These are phyloP conservation scores for Dendropsophus ebraccatus DNA, from an alignment of 2,113 vertebrate species.

Conservation along the genomic window DNA sequence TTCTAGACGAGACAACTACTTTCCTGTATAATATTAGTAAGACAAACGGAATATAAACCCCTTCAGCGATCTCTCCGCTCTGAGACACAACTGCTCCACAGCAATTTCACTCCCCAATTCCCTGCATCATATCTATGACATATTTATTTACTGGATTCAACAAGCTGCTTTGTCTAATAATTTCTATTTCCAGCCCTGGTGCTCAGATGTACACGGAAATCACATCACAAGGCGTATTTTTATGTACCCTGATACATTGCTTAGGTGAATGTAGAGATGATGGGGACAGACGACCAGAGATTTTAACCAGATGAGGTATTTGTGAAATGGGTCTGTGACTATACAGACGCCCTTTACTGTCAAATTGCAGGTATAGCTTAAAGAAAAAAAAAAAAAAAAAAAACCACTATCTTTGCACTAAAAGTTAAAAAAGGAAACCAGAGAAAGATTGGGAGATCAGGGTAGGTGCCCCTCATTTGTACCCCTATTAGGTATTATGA, in stretches of 20 bases:
- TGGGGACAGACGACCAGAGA: not conserved
- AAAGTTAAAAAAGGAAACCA: too few species aligned
- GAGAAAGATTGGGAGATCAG: too few species aligned
- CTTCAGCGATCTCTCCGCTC: not conserved
- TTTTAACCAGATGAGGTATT: not conserved
- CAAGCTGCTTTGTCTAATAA: not conserved
- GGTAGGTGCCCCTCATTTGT: too few species aligned
- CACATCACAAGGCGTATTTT: not conserved
- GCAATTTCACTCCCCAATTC: conserved; percentile 35
- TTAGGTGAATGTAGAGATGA: not conserved
- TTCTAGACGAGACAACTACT: not conserved
- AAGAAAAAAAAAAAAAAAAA: too few species aligned
- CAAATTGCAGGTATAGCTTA: too few species aligned
- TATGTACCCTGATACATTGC: not conserved
- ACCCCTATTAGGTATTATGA: too few species aligned
- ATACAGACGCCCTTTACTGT: too few species aligned
- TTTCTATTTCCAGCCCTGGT: not conserved
- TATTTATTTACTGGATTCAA: conserved; percentile 24
- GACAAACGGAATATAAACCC: not conserved
- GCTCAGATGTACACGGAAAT: not conserved
- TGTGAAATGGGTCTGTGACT: too few species aligned
- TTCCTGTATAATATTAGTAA: not conserved
- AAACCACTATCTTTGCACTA: too few species aligned
- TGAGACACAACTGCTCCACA: not conserved
- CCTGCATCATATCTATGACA: conserved; percentile 27